Evolutionary conservation across 2,113 vertebrate genomes (phyloP).

Genomic region (Upupa epops): DNA sequence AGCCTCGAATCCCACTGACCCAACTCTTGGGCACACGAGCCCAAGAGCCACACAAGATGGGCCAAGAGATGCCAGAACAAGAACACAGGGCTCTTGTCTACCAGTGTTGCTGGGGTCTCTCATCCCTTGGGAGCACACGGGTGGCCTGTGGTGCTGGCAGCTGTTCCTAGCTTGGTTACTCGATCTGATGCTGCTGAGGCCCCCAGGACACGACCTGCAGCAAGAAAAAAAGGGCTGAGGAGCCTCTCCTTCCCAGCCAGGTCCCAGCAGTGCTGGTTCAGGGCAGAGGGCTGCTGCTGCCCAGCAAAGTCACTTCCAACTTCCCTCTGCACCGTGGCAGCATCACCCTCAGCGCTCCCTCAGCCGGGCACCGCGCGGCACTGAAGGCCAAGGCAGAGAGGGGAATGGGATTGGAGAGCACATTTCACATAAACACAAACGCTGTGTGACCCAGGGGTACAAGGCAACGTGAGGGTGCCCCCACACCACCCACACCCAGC

Average conservation of each 20-base stretch:
- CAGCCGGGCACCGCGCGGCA: not conserved
- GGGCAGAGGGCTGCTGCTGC: not conserved
- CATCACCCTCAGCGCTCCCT: not conserved
- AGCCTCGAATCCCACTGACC: not conserved
- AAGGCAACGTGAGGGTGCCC: not conserved
- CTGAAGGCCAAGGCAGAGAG: not conserved
- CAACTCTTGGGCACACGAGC: not conserved
- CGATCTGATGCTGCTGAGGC: not conserved
- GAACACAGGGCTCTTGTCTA: not conserved
- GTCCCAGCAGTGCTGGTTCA: not conserved
- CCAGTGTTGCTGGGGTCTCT: not conserved
- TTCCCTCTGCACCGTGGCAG: too few species aligned
- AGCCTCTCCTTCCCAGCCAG: not conserved
- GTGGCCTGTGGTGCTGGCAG: not conserved
- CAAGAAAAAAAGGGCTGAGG: not conserved
- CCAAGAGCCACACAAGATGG: not conserved
- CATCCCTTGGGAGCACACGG: not conserved
- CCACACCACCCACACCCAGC: not conserved
- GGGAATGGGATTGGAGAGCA: not conserved
- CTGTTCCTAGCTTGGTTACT: not conserved
- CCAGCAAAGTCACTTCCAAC: not conserved
- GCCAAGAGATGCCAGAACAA: too few species aligned
- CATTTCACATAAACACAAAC: rapidly evolving
- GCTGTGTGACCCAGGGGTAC: rapidly evolving
- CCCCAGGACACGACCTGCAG: not conserved